Conservation (phyloP, 2,113 vertebrate genomes). For the Riparia riparia region DNA sequence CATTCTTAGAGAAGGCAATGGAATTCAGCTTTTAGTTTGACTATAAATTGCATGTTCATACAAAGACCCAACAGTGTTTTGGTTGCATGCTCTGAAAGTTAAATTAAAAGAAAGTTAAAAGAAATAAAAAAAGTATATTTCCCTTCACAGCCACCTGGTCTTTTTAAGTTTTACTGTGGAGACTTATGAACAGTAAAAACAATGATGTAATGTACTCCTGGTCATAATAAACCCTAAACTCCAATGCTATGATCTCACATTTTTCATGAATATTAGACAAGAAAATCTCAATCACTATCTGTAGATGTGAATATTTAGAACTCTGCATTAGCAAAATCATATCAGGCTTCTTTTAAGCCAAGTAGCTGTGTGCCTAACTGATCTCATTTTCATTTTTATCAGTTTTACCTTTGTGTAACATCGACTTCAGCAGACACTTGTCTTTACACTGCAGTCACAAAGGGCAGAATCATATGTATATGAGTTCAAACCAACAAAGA, state of each 20-base stretch:
- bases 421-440: background rate
- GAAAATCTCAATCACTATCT: background rate
- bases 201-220: constrained; percentile 42
- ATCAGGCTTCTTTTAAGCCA: background rate
- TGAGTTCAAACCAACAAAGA: constrained; percentile 8
- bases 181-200: background rate
- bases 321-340: background rate
- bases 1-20: background rate
- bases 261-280: constrained; percentile 4
- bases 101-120: background rate
- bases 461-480: constrained; percentile 10
- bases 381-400: constrained; percentile 1
- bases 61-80: background rate
- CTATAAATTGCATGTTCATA: background rate
- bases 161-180: background rate
- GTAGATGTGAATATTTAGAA: background rate
- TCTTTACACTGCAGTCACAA: background rate
- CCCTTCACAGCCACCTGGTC: background rate
- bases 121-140: background rate
- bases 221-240: background rate
- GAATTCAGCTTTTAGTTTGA: background rate
- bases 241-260: background rate
- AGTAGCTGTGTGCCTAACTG: background rate
- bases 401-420: background rate
- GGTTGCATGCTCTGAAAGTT: background rate